phyloP scores from a whole-genome alignment of 1,140 invertebrate genomes.

The Geopemphigus sp. region DNA sequence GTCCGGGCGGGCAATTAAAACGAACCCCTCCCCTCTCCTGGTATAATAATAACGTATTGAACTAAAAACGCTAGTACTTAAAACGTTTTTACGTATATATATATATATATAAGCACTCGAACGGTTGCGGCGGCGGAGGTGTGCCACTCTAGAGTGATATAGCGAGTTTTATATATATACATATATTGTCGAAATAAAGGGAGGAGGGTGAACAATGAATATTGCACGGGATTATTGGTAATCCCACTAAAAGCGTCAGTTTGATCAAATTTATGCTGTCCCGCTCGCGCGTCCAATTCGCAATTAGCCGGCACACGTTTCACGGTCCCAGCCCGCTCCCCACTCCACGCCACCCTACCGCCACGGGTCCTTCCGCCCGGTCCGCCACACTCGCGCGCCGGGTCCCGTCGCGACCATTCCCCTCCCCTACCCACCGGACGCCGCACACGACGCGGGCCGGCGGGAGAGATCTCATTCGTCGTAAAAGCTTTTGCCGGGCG shows the following conservation, averaged over 20 bases:
- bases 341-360: not conserved
- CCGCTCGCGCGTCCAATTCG: constrained; percentile 46
- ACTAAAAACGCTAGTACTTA: too few relatives aligned
- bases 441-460: too few relatives aligned
- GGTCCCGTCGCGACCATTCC: too few relatives aligned
- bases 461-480: constrained; percentile 48
- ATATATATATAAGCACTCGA: not conserved
- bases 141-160: too few relatives aligned
- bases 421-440: too few relatives aligned
- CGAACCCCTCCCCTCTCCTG: too few relatives aligned
- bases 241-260: constrained; percentile 50
- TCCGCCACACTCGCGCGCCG: too few relatives aligned
- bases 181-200: too few relatives aligned
- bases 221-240: constrained; percentile 49
- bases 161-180: too few relatives aligned
- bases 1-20: constrained; percentile 22
- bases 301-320: constrained; percentile 46
- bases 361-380: not conserved
- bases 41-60: not conserved
- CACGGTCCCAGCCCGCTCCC: not conserved
- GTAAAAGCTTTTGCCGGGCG: constrained; percentile 48
- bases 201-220: constrained; percentile 42
- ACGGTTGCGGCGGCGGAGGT: too few relatives aligned
- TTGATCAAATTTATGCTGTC: constrained; percentile 50
- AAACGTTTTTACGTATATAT: not conserved